phyloP scores from a whole-genome alignment of 1,140 invertebrate genomes.

The Pteromalus puparum region DNA sequence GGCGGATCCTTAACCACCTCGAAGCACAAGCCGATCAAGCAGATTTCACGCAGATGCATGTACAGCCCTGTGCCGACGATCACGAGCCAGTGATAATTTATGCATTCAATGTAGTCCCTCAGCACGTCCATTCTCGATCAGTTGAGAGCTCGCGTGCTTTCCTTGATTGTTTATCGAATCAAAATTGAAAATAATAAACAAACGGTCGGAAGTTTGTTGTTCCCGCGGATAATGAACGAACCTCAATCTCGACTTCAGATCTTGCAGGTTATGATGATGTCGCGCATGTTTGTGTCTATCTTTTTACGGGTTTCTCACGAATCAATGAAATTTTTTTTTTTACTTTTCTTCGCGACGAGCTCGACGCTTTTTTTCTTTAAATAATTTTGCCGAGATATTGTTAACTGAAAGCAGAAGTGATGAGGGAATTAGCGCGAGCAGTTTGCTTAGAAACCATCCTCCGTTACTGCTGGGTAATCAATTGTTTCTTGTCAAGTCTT shows the following conservation, averaged over 20 bases:
- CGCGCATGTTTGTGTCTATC: neutral
- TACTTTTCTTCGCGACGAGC: neutral
- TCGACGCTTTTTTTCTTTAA: neutral
- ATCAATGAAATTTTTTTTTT: too few relatives aligned
- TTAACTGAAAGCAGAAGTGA: neutral
- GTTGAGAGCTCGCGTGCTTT: neutral
- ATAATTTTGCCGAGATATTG: neutral
- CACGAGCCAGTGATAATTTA: slow-evolving; percentile 71
- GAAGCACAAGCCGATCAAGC: slow-evolving; percentile 70
- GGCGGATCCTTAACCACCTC: slow-evolving; percentile 58
- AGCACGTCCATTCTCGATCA: slow-evolving; percentile 61
- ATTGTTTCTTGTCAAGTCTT: slow-evolving; percentile 34
- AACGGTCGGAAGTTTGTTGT: neutral
- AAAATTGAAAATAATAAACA: slow-evolving; percentile 4
- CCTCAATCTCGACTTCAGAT: slow-evolving; percentile 19
- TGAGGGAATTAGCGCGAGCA: neutral
- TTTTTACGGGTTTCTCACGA: neutral
- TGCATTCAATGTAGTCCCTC: slow-evolving; percentile 61
- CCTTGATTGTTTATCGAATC: neutral
- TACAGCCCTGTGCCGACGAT: slow-evolving; percentile 70
- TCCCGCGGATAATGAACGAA: neutral
- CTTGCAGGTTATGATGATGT: neutral
- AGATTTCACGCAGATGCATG: slow-evolving; percentile 69
- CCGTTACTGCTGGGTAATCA: slow-evolving; percentile 9
- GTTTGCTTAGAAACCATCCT: slow-evolving; percentile 41